A percentile compares a stretch with the other conserved stretches of the same genome.
phyloP scores from a whole-genome alignment of 2,113 vertebrate species.

The Delphinus delphis region DNA sequence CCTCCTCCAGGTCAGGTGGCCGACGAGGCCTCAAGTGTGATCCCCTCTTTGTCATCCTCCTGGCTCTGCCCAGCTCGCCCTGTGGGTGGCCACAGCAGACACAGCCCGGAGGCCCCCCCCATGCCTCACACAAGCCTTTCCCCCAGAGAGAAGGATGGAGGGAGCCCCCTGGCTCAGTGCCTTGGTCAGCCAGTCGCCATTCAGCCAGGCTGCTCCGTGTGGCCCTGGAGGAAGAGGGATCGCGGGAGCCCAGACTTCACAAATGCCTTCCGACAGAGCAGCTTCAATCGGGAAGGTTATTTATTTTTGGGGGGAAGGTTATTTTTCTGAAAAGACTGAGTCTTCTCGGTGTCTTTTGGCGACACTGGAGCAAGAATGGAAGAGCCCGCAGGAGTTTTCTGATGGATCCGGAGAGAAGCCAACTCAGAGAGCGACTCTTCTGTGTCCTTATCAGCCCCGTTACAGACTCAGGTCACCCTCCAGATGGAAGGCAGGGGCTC shows the following conservation, averaged over 20 bases:
- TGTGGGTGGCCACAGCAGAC: too few species aligned
- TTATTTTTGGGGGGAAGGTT: too few species aligned
- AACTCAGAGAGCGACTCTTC: neutral
- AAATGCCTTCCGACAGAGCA: rapidly evolving
- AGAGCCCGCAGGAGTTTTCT: neutral
- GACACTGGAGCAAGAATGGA: neutral
- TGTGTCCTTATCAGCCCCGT: neutral
- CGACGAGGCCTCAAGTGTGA: neutral
- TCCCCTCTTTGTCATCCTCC: neutral
- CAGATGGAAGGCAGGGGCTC: too few species aligned
- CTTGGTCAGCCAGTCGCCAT: rapidly evolving
- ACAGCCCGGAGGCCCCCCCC: neutral
- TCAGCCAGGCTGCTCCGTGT: neutral
- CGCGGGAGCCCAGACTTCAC: neutral
- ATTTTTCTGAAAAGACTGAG: neutral
- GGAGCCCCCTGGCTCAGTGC: neutral
- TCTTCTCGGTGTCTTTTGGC: neutral
- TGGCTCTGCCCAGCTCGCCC: rapidly evolving
- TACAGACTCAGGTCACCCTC: neutral
- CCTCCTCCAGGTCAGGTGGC: neutral
- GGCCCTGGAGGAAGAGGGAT: rapidly evolving
- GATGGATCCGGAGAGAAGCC: neutral
- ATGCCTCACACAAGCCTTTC: neutral
- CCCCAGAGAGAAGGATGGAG: neutral
- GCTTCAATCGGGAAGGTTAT: neutral